Evolutionary conservation across 1,140 invertebrate genomes (phyloP).

Genomic region (Drosophila arizonae): DNA sequence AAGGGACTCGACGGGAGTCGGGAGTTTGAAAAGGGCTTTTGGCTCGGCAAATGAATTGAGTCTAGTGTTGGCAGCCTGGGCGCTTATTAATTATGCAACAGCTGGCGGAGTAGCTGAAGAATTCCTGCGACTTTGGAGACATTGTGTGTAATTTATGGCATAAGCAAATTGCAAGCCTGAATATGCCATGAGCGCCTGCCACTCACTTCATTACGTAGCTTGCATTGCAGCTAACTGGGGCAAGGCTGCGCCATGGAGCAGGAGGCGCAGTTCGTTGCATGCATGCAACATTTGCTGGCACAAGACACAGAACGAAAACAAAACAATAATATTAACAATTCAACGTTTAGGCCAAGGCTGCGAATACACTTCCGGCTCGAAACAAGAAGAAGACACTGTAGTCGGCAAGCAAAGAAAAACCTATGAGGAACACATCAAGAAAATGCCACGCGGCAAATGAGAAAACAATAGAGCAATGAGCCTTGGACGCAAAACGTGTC

Average conservation of each 20-base stretch:
- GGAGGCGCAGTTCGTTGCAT: constrained; percentile 13
- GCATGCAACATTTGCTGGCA: constrained; percentile 37
- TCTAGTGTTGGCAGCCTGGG: constrained; percentile 30
- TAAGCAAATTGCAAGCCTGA: constrained; percentile 61
- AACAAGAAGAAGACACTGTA: constrained; percentile 7
- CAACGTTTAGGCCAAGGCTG: constrained; percentile 70
- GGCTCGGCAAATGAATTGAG: constrained; percentile 34
- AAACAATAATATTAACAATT: constrained; percentile 51
- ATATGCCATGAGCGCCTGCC: constrained; percentile 42
- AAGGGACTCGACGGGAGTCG: constrained; percentile 3
- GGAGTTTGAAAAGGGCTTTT: constrained; percentile 11
- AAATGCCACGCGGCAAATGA: constrained; percentile 55
- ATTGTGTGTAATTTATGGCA: constrained; percentile 67
- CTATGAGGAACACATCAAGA: constrained; percentile 13
- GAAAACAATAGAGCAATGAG: constrained; percentile 56
- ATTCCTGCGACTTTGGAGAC: constrained; percentile 32
- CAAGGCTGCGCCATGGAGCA: constrained; percentile 30
- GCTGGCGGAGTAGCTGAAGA: constrained; percentile 4
- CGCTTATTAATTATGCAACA: constrained; percentile 62
- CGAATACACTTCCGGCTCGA: constrained; percentile 50
- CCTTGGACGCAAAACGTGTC: constrained; percentile 40
- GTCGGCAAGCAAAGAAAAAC: no score
- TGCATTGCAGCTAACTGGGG: constrained; percentile 27
- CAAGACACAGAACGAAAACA: constrained; percentile 4
- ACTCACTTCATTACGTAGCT: constrained; percentile 46